Evolutionary conservation across 2,113 vertebrate species (phyloP), one percentile per base, ranked within the genome.

Genomic region (Hippocampus comes): DNA sequence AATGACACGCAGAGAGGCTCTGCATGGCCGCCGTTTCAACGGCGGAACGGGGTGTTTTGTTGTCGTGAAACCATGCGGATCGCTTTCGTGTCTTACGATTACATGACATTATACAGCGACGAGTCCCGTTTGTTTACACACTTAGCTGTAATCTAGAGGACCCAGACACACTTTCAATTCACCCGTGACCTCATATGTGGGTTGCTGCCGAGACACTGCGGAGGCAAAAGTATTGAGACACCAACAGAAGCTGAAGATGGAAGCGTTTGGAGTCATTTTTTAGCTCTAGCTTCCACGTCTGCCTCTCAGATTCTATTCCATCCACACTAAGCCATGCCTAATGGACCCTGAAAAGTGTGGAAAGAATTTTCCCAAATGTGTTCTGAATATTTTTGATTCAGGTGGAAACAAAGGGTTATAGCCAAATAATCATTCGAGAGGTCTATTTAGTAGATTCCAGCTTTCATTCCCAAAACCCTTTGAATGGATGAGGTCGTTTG

Each of bases 81-180:
- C 56, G 23, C 78, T 84, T 79, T 66, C 78, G 63, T 66, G 56
- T 65, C 70, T 77, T 57, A 64, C 77, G 79, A 75, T 82, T 21
- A 77, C 69, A 75, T 30, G 75, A 66, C 67, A 72, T 56, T 53
- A 68, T 25, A n/a, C 51, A n/a, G 71, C 65, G 63, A 66, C 67
- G 48, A 72, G 66, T 76, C 71, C 76, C 51, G 23, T 69, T 38
- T 69, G 67, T 69, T 69, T 69, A 55, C 51, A 56, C 51, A 10
- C 7, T 55, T 55, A 41, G 30, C 51, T 66, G 63, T 66, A 66
- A 66, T 66, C 63, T 48, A 66, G n/a, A 65, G 42, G 41, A 65
- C 41, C 42, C 63, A 65, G 63, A 25, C 42, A 17, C 63, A 66
- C 63, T 65, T 48, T 65, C 42, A 46, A n/a, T 66, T 66, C 21